A percentile compares a stretch with the other conserved stretches of the same genome.
phyloP scores from a whole-genome alignment of 2,113 vertebrate genomes.

The Sisor rabdophorus region DNA sequence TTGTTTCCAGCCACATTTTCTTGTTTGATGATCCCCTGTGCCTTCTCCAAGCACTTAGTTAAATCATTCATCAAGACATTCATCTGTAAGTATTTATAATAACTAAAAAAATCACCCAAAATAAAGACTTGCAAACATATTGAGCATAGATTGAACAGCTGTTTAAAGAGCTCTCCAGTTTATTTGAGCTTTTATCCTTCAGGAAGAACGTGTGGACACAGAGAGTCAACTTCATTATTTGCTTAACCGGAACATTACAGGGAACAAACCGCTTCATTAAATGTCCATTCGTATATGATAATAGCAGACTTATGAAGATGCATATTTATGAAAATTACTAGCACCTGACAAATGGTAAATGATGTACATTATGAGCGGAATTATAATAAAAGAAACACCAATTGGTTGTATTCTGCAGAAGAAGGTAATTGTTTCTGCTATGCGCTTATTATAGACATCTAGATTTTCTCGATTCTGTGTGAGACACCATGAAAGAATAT shows the following conservation, averaged over 20 bases:
- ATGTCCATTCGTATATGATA: neutral
- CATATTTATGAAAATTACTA: neutral
- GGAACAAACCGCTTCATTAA: slow-evolving; percentile 24
- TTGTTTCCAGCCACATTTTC: neutral
- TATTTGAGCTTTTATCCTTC: neutral
- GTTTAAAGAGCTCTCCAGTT: slow-evolving; percentile 35
- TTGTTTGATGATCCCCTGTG: neutral
- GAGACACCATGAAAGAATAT: too few species aligned
- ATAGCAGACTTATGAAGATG: slow-evolving; percentile 11
- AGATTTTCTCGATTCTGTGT: too few species aligned
- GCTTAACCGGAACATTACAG: slow-evolving; percentile 8
- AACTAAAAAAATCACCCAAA: slow-evolving; percentile 24
- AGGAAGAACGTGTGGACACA: neutral
- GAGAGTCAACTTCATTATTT: slow-evolving; percentile 15
- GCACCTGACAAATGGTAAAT: neutral
- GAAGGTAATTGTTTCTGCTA: too few species aligned
- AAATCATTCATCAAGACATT: slow-evolving; percentile 24
- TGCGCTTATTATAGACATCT: too few species aligned
- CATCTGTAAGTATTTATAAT: slow-evolving; percentile 16
- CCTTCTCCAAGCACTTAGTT: too few species aligned
- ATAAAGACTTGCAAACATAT: slow-evolving; percentile 20
- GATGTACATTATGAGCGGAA: neutral
- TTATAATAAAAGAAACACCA: too few species aligned
- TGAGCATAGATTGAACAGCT: slow-evolving; percentile 8
- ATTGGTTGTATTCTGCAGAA: too few species aligned